Evolutionary conservation across 92 coral and sea anemone genomes (phyloP).

Genomic region (Blastomussa wellsi): DNA sequence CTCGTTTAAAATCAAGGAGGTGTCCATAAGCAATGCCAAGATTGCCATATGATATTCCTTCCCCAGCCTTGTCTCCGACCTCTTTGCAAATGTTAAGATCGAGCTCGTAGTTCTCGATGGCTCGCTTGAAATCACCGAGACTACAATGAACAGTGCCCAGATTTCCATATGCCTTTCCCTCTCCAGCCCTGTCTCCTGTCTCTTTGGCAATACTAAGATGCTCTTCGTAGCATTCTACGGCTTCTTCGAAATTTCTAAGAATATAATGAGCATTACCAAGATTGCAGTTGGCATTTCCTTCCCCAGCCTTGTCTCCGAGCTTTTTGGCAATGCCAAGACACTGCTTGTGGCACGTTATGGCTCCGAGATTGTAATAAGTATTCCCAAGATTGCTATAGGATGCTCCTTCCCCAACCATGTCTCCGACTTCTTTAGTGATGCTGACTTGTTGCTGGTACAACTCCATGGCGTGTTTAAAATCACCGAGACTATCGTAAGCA

Average conservation of each 20-base stretch:
- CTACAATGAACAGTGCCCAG: neutral
- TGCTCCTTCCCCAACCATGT: neutral
- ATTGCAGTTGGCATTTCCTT: neutral
- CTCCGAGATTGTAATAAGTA: neutral
- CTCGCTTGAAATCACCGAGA: neutral
- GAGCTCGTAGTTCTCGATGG: neutral
- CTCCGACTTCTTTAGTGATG: neutral
- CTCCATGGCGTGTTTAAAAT: neutral
- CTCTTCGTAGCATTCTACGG: too few species aligned
- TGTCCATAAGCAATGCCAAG: neutral
- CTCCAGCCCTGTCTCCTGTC: too few species aligned
- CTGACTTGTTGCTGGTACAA: neutral
- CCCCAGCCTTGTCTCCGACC: neutral
- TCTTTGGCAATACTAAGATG: too few species aligned
- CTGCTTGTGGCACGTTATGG: neutral
- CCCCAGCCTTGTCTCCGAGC: neutral
- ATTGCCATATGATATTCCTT: neutral
- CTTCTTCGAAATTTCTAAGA: too few species aligned
- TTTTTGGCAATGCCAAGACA: neutral
- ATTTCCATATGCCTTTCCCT: neutral
- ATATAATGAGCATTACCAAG: too few species aligned
- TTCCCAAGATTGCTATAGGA: neutral
- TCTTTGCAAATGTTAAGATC: neutral
- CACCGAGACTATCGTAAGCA: neutral
- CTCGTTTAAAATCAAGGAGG: neutral